These are phyloP conservation scores for Anarhynchus alexandrinus DNA, from an alignment of 2,113 vertebrate species.

Conservation along the genomic window DNA sequence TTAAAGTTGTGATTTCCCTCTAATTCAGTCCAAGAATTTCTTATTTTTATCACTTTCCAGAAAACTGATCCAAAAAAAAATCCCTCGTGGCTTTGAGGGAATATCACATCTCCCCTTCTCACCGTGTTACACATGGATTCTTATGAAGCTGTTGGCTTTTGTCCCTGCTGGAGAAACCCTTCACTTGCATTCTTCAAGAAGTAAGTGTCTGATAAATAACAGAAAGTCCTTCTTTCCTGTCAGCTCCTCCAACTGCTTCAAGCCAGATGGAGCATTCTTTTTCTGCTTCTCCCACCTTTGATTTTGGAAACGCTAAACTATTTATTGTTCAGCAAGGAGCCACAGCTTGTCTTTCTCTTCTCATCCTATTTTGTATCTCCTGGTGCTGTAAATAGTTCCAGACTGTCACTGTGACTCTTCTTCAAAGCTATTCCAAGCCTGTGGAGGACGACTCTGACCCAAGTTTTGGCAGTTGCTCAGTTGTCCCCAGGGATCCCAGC, in stretches of 20 bases:
- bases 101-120: background rate
- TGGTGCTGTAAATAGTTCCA: constrained; percentile 33
- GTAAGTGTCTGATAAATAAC: background rate
- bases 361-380: background rate
- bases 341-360: constrained; percentile 21
- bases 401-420: background rate
- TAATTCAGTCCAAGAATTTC: background rate
- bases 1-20: background rate
- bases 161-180: background rate
- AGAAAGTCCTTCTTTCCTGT: background rate
- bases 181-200: background rate
- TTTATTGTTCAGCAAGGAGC: constrained; percentile 34
- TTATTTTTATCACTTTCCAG: background rate
- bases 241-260: background rate
- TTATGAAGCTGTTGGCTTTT: background rate
- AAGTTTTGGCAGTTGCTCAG: background rate
- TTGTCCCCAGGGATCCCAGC: background rate
- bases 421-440: background rate
- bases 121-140: background rate
- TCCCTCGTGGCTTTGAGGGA: background rate
- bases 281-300: constrained; percentile 28
- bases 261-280: constrained; percentile 6
- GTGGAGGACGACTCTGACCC: background rate
- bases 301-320: constrained; percentile 12
- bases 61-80: background rate